phyloP scores from a whole-genome alignment of 2,113 vertebrate genomes.

The Condylura cristata region DNA sequence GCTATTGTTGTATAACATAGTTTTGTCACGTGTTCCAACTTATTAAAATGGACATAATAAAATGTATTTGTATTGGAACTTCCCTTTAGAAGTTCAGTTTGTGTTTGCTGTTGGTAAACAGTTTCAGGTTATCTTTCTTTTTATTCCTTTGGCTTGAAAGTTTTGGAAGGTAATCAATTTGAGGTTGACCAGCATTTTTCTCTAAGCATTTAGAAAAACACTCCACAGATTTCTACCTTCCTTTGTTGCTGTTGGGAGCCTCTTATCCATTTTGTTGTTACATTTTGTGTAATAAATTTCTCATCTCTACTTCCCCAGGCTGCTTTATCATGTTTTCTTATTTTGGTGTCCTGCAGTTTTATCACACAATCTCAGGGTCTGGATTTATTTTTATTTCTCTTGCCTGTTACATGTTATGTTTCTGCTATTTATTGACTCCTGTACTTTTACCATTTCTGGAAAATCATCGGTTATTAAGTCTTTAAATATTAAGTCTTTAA shows the following conservation, averaged over 20 bases:
- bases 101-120: neutral
- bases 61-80: neutral
- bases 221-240: neutral
- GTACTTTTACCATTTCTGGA: neutral
- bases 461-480: neutral
- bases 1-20: neutral
- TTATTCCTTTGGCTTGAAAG: neutral
- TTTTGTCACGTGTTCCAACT: neutral
- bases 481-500: constrained; percentile 18
- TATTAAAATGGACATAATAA: no score
- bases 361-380: neutral
- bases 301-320: no score
- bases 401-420: neutral
- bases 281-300: neutral
- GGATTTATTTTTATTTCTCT: constrained; percentile 32
- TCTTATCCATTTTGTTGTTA: neutral
- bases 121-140: neutral
- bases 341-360: neutral
- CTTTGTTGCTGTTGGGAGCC: neutral
- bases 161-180: neutral
- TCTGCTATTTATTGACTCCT: neutral
- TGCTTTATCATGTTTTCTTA: neutral
- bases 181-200: neutral
- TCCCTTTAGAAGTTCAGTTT: constrained; percentile 22
- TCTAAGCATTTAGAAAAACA: neutral